Evolutionary conservation across 2,888 invertebrate genomes (phyloP).

Genomic region (Clostera curtula): DNA sequence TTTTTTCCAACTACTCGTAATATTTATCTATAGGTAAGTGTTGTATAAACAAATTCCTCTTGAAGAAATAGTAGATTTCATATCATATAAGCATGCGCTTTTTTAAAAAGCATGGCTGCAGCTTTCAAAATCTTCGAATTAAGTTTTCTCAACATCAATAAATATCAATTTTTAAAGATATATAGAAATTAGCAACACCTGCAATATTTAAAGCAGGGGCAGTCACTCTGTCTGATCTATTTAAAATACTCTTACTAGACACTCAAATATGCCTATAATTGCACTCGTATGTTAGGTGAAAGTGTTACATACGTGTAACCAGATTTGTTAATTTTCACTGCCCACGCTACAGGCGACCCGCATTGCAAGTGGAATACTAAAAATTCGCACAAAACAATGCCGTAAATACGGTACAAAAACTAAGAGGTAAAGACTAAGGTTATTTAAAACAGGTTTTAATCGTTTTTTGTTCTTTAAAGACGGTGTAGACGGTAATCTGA

Average conservation of each 20-base stretch:
- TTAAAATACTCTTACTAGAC: constrained; percentile 22
- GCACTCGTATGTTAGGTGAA: constrained; percentile 26
- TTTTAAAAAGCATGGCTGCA: too few species aligned
- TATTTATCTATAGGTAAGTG: too few species aligned
- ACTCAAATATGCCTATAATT: constrained; percentile 26
- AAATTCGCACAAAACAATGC: constrained; percentile 18
- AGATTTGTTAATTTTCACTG: constrained; percentile 30
- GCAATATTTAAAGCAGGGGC: constrained; percentile 7
- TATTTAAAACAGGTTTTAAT: background rate
- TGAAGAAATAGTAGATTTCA: too few species aligned
- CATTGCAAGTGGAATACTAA: constrained; percentile 29
- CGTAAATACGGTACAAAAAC: constrained; percentile 13
- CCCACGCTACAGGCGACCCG: constrained; percentile 29
- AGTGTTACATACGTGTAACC: constrained; percentile 24
- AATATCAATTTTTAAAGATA: too few species aligned
- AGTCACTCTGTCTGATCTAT: constrained; percentile 11
- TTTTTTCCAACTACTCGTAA: too few species aligned
- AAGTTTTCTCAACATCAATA: too few species aligned
- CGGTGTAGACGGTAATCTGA: background rate
- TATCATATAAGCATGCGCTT: too few species aligned
- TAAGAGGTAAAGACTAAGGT: background rate
- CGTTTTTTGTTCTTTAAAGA: background rate
- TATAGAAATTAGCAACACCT: too few species aligned
- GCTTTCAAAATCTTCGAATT: too few species aligned
- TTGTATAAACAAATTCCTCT: too few species aligned